Evolutionary conservation across 37 sponge, comb jelly and placozoan species (phyloP).

Genomic region (Cladorhizidae sp.): DNA sequence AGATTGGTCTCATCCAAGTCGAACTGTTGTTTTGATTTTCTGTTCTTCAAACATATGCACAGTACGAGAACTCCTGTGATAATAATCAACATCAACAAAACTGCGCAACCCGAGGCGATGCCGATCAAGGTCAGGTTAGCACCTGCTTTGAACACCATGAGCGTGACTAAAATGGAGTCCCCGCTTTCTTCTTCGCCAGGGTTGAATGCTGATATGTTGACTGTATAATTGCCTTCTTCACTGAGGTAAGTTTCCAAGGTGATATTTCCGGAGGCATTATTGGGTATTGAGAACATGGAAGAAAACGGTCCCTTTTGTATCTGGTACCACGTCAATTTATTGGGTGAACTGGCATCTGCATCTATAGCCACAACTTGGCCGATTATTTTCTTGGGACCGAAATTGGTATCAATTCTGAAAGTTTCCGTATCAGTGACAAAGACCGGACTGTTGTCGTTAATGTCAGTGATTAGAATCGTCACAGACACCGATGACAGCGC

Average conservation of each 20-base stretch:
- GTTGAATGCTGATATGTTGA: conserved; percentile 20
- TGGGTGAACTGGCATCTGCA: neutral
- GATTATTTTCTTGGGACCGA: neutral
- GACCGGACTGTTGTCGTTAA: conserved; percentile 35
- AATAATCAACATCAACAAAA: neutral
- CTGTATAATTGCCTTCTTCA: neutral
- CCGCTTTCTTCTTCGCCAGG: neutral
- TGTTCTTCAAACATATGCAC: conserved; percentile 2
- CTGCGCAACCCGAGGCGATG: neutral
- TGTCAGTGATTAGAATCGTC: conserved; percentile 12
- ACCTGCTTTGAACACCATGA: neutral
- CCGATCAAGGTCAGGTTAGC: too few species aligned
- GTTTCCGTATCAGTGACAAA: neutral
- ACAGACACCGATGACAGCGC: neutral
- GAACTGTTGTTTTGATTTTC: neutral
- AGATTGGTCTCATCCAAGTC: neutral
- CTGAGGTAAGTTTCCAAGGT: neutral
- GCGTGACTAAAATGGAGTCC: neutral
- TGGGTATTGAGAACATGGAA: neutral
- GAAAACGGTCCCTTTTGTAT: neutral
- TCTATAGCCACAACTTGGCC: conserved; percentile 1
- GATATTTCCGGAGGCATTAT: neutral
- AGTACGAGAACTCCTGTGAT: neutral
- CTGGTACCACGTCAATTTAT: neutral
- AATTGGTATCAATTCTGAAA: neutral